phyloP scores from a whole-genome alignment of 2,888 invertebrate genomes.

The Latheticus oryzae region DNA sequence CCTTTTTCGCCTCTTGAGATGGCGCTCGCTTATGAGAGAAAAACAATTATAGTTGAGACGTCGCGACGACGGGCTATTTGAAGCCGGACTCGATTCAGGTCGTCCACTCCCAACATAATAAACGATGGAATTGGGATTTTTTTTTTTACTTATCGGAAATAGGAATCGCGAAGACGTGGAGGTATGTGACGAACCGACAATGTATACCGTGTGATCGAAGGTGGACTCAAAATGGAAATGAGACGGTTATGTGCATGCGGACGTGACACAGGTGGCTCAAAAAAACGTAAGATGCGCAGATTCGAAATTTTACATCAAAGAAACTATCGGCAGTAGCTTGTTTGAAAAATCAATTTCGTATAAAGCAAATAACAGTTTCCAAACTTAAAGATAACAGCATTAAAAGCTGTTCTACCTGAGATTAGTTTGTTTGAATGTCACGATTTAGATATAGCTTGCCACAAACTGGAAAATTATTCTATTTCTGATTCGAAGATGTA shows the following conservation, averaged over 20 bases:
- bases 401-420: no score
- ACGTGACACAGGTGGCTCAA: slow-evolving; percentile 32
- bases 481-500: no score
- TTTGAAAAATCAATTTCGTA: no score
- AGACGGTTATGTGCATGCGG: slow-evolving; percentile 30
- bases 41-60: slow-evolving; percentile 41
- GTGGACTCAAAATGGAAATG: slow-evolving; percentile 31
- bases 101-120: slow-evolving; percentile 41
- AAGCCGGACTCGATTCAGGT: slow-evolving; percentile 48
- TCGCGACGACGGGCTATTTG: slow-evolving; percentile 48
- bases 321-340: no score
- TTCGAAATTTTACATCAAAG: no score
- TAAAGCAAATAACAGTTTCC: no score
- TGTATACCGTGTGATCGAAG: slow-evolving; percentile 18
- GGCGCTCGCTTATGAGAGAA: no score
- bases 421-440: no score
- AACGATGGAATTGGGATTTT: slow-evolving; percentile 16
- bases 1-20: no score
- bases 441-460: no score
- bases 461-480: no score
- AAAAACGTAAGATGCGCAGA: slow-evolving; percentile 18
- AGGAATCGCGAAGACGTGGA: slow-evolving; percentile 26
- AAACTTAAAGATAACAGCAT: no score
- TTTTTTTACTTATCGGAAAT: slow-evolving; percentile 21
- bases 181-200: slow-evolving; percentile 24